Evolutionary conservation across 2,113 vertebrate species (phyloP), one percentile per base, ranked within the genome.

Genomic region (Trinectes maculatus): DNA sequence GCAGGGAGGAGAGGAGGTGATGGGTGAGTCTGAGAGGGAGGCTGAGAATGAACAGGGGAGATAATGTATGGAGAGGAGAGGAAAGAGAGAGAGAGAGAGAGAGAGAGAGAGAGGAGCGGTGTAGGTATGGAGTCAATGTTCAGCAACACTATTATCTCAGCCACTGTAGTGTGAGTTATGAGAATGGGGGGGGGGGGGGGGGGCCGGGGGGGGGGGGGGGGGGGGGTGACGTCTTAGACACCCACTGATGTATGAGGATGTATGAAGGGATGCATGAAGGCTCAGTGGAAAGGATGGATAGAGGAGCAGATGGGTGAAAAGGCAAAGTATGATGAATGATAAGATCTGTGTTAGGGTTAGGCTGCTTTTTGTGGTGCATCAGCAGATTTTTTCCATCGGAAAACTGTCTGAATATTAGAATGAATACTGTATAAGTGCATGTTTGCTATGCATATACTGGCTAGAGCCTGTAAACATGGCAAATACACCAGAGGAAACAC

Each of bases 1-100:
- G 65, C 70, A 77, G 83, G 81, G 80, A 89, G 73, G 71, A 79
- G 83, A 79, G 63, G 74, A 83, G 86, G 86, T 85, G 87, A 77
- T 82, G 67, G 75, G 71, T 53, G 64, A 79, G 70, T 63, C 56
- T 28, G 24, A 77, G 71, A 74, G 65, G 73, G 85, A 75, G 77
- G 63, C 66, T 62, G 71, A 75, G 76, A 73, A 62, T 47, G 63
- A 83, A 64, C 34, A 80, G 74, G 11, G 31, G 58, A 64, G 52
- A 84, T 73, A n/a, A n/a, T 63, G 72, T 58, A 55, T 18, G 5
- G 51, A 71, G 43, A 63, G 33, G 24, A 71, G 24, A 70, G 61
- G 53, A 15, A 69, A 68, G 56, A 72, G 52, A 62, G 46, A 55
- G 40, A 54, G 25, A 18, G 42, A 43, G 43, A 57, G 44, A 57